Percentiles rank a stretch among this genome's conserved stretches.
Conservation (phyloP, 2,113 vertebrate genomes). For the Mellivora capensis region DNA sequence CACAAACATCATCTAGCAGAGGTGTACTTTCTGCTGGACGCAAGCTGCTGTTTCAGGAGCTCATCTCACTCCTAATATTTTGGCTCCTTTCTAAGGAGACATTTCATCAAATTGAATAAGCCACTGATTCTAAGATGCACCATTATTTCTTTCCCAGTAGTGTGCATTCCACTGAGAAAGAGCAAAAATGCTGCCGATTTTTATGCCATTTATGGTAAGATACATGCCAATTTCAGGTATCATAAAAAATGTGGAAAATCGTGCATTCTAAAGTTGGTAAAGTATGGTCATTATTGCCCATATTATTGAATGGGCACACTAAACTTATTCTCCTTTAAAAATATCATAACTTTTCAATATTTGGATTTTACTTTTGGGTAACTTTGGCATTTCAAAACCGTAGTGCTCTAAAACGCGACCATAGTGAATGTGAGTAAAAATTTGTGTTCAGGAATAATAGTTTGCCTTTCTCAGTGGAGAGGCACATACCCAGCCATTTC, state of each 20-base stretch:
- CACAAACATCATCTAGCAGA: too few relatives aligned
- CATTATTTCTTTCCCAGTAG: background rate
- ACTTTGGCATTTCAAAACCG: background rate
- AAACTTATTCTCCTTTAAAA: background rate
- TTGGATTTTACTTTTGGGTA: background rate
- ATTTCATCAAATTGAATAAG: background rate
- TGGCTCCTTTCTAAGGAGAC: background rate
- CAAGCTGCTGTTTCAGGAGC: background rate
- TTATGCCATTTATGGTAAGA: background rate
- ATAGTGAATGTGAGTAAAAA: background rate
- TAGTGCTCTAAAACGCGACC: background rate
- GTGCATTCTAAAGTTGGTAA: background rate
- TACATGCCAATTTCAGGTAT: background rate
- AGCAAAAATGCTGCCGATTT: background rate
- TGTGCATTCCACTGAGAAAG: background rate
- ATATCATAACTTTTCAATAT: background rate
- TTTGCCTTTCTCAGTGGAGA: background rate
- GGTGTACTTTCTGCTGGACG: background rate
- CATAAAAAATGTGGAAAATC: background rate
- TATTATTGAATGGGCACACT: background rate
- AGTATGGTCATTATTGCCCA: background rate
- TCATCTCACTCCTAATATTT: background rate
- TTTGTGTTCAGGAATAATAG: background rate
- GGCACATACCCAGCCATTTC: background rate
- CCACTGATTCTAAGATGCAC: background rate